Evolutionary conservation across 2,797 vertebrate genomes (phyloP), one percentile per base, ranked within the genome.

Genomic region (Benthosema pterotum): DNA sequence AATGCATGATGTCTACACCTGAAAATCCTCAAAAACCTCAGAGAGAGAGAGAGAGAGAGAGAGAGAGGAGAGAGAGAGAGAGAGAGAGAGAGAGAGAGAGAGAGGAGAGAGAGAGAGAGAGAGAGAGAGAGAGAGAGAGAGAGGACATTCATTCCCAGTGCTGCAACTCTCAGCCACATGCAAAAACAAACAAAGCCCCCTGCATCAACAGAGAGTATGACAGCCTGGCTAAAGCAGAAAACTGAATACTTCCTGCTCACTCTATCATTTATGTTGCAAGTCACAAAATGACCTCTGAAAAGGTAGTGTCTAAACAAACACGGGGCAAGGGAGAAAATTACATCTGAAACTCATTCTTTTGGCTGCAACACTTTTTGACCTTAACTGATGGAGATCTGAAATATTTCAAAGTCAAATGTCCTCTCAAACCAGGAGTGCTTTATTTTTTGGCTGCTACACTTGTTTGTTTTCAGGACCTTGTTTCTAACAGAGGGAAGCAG

Each of bases 391-490:
- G n/a, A n/a, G n/a, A n/a, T 8, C 11, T 38, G 32, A 32, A 32
- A 6, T 2, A 38, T 38, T 38, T 38, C 7, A 38, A 7, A 38
- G 32, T 22, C 43, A 28, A 5, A 16, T 25, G 42, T 6, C 25
- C 19, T n/a, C 52, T 58, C 18, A 38, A 45, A 47, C 38, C 25
- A 47, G 56, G 28, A 19, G 28, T n/a, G n/a, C 52, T 52, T 67
- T 57, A 69, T 28, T 71, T 45, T 57, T 25, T 52, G 38, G 52
- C 56, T n/a, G 4, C n/a, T 52, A 19, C 22, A 25, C 12, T 51
- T 66, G 16, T 58, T 72, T 68, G 43, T 13, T 18, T 60, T 64
- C 52, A 47, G 55, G 28, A 60, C 45, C 48, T 7, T 42, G 46
- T 42, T 28, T 70, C 55, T 16, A 51, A 28, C 12, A 32, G 14